Conservation (phyloP, 2,113 vertebrate genomes). For the Lampris incognitus region DNA sequence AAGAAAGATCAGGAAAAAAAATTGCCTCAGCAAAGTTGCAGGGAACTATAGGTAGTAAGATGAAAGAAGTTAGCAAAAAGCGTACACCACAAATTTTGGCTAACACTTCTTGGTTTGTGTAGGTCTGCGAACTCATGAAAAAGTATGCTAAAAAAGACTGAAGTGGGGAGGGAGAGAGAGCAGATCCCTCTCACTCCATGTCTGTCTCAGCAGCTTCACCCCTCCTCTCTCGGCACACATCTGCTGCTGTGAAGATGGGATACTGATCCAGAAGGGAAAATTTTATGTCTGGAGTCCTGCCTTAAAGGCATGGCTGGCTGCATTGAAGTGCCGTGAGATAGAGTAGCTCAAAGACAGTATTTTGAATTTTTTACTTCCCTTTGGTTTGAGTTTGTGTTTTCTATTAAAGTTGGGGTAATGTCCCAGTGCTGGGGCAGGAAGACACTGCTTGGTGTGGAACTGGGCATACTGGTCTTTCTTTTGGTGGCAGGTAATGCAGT, state of each 20-base stretch:
- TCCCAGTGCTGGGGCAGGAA: conserved; percentile 62
- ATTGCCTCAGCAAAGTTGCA: not conserved
- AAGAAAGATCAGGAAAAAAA: conserved; percentile 4
- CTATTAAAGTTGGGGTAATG: conserved; percentile 57
- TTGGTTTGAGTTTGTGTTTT: conserved; percentile 10
- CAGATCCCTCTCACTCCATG: conserved; percentile 13
- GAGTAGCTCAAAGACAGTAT: not conserved
- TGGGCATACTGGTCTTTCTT: conserved; percentile 66
- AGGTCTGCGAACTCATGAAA: conserved; percentile 13
- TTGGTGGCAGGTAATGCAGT: conserved; percentile 56
- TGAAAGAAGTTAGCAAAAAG: not conserved
- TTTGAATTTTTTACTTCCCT: conserved; percentile 23
- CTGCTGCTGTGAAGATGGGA: conserved; percentile 69
- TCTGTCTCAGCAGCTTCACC: conserved; percentile 55
- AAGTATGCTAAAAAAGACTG: conserved; percentile 15
- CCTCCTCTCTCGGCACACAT: conserved; percentile 65
- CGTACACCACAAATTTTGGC: not conserved
- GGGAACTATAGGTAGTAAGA: not conserved
- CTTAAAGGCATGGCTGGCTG: conserved; percentile 50
- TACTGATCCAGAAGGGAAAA: conserved; percentile 55
- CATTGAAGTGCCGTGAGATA: conserved; percentile 34
- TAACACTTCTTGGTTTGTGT: not conserved
- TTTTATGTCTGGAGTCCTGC: conserved; percentile 38
- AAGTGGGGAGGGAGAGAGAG: conserved; percentile 47
- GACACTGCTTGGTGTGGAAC: conserved; percentile 62